Conservation (phyloP, 2,797 vertebrate genomes). For the Xenentodon cancila region DNA sequence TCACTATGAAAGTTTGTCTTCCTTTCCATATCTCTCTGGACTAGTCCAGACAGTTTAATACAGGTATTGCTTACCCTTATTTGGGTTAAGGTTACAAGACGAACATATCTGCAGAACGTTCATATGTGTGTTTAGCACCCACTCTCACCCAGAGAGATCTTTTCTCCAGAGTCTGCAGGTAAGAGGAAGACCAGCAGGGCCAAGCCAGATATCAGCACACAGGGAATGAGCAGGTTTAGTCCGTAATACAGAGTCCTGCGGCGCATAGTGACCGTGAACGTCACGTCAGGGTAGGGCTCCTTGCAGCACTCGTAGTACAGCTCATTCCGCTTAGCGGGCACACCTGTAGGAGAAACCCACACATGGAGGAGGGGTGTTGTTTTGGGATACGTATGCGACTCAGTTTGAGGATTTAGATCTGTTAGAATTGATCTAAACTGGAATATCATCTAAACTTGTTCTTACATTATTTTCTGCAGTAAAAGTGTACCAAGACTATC, state of each 20-base stretch:
- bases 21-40: too few relatives aligned
- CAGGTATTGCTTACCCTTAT: neutral
- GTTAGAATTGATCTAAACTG: constrained; percentile 7
- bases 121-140: neutral
- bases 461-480: too few relatives aligned
- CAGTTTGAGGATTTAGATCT: neutral
- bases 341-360: constrained; percentile 73
- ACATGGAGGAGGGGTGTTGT: constrained; percentile 9
- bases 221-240: constrained; percentile 92
- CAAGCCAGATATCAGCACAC: constrained; percentile 91
- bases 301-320: constrained; percentile 93
- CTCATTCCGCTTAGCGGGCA: constrained; percentile 92
- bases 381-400: neutral
- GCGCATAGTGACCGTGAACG: constrained; percentile 92
- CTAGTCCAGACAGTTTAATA: too few relatives aligned
- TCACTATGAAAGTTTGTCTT: too few relatives aligned
- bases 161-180: constrained; percentile 94
- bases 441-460: neutral
- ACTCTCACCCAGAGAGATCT: constrained; percentile 89
- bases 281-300: constrained; percentile 94
- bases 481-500: too few relatives aligned
- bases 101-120: neutral
- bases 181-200: constrained; percentile 91
- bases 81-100: neutral
- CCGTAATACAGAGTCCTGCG: constrained; percentile 91